Percentiles rank a stretch among this genome's conserved stretches.
These are phyloP conservation scores for Leucophora obtusa DNA, from an alignment of 2,888 invertebrate genomes.

Conservation along the genomic window DNA sequence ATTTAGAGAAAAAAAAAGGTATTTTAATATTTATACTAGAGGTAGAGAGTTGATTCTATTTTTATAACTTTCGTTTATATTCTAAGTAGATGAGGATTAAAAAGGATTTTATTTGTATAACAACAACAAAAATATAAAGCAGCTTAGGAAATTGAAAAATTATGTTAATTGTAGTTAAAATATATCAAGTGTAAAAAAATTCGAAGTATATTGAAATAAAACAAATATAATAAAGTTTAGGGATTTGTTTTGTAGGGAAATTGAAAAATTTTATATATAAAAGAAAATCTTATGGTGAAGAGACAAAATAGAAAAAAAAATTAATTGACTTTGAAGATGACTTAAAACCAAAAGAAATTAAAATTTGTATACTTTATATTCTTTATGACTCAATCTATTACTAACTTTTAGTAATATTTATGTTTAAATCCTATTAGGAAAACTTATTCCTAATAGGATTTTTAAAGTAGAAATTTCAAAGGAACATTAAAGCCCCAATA, in stretches of 20 bases:
- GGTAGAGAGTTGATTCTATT: not conserved
- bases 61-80: not conserved
- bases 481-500: too few relatives aligned
- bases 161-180: slow-evolving; percentile 19
- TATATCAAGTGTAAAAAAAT: slow-evolving; percentile 4
- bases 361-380: too few relatives aligned
- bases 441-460: too few relatives aligned
- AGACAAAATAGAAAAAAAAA: too few relatives aligned
- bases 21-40: not conserved
- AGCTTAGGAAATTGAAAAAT: slow-evolving; percentile 26
- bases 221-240: not conserved
- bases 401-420: too few relatives aligned
- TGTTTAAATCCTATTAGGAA: too few relatives aligned
- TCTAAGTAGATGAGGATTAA: slow-evolving; percentile 17
- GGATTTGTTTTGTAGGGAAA: not conserved
- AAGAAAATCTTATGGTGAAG: not conserved
- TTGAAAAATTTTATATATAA: not conserved
- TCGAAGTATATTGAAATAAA: not conserved
- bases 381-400: too few relatives aligned
- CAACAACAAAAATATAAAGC: slow-evolving; percentile 2
- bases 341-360: too few relatives aligned
- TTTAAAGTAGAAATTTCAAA: too few relatives aligned
- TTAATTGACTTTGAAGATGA: too few relatives aligned
- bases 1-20: slow-evolving; percentile 9
- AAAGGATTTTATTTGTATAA: slow-evolving; percentile 5